Percentiles rank a stretch among this genome's conserved stretches.
Evolutionary conservation across 2,888 invertebrate species (phyloP).

Genomic region (Rhimphoctona megacephalus): DNA sequence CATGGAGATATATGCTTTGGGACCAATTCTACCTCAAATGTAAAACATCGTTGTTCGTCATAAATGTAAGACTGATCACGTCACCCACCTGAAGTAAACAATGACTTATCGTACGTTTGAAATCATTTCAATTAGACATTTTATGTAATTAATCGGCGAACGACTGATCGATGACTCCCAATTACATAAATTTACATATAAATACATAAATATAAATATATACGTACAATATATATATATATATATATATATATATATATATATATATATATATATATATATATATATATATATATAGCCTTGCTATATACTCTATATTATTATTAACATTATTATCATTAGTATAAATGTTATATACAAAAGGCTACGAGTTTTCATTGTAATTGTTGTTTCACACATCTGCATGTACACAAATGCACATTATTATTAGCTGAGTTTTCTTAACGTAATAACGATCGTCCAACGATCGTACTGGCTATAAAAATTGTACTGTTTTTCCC

Average conservation of each 20-base stretch:
- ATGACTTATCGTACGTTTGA: conserved; percentile 48
- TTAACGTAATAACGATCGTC: conserved; percentile 41
- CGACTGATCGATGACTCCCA: conserved; percentile 29
- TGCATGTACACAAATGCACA: neutral
- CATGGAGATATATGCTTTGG: conserved; percentile 69
- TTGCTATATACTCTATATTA: conserved; percentile 64
- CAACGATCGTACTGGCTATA: conserved; percentile 51
- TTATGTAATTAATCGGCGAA: conserved; percentile 50
- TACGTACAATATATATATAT: conserved; percentile 10
- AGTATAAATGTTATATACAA: conserved; percentile 2
- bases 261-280: no score
- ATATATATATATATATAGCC: conserved; percentile 58
- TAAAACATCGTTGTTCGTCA: conserved; percentile 69
- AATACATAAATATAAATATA: conserved; percentile 59
- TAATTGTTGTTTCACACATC: conserved; percentile 52
- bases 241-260: neutral
- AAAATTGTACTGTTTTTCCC: conserved; percentile 24
- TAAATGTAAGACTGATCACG: conserved; percentile 72
- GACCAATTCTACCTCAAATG: conserved; percentile 74
- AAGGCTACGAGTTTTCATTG: conserved; percentile 47
- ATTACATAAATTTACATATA: conserved; percentile 35
- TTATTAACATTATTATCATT: conserved; percentile 48
- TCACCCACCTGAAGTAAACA: conserved; percentile 61
- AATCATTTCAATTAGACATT: conserved; percentile 37
- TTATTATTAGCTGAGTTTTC: conserved; percentile 53